These are phyloP conservation scores for Ornithoptera priamus DNA, from an alignment of 2,888 invertebrate genomes.

Conservation along the genomic window DNA sequence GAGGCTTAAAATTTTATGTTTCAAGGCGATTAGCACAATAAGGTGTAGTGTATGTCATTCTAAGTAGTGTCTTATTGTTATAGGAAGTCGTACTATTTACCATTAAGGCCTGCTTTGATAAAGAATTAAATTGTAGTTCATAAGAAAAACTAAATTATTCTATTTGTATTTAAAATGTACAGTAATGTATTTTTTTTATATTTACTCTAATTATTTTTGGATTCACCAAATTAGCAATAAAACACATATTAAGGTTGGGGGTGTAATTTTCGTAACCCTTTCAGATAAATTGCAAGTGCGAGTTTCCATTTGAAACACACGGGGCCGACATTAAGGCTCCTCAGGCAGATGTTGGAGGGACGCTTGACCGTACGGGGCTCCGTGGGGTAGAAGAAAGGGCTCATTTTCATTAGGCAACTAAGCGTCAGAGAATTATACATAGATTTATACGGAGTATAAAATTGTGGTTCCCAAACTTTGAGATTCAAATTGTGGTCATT, in stretches of 20 bases:
- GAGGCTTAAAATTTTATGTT: too few species aligned
- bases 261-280: constrained; percentile 65
- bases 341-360: constrained; percentile 48
- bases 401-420: constrained; percentile 76
- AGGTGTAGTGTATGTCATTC: too few species aligned
- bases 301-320: constrained; percentile 71
- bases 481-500: background rate
- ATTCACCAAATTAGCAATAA: constrained; percentile 40
- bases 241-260: constrained; percentile 47
- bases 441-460: constrained; percentile 62
- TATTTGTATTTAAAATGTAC: background rate
- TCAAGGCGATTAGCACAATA: too few species aligned
- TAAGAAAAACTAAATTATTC: too few species aligned
- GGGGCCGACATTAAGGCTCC: constrained; percentile 60
- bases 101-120: too few species aligned
- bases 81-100: too few species aligned
- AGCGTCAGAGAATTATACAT: constrained; percentile 57
- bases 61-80: too few species aligned
- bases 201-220: constrained; percentile 6
- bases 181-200: background rate
- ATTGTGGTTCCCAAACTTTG: constrained; percentile 52
- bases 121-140: too few species aligned
- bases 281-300: constrained; percentile 75
- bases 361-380: constrained; percentile 57
- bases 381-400: constrained; percentile 67